Evolutionary conservation across 2,113 vertebrate species (phyloP).

Genomic region (Thunnus maccoyii): DNA sequence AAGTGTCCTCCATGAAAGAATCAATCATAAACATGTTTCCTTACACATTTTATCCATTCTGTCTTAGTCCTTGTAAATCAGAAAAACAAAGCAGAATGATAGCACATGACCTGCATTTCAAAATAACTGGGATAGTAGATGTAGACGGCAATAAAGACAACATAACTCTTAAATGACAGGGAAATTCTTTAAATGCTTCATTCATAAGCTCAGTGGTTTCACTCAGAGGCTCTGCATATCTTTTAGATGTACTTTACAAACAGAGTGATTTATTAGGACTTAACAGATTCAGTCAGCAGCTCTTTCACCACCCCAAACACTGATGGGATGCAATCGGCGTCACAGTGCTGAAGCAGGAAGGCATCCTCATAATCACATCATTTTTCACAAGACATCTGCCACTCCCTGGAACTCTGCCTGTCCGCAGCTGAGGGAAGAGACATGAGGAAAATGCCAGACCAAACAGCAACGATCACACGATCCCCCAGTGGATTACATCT

Average conservation of each 20-base stretch:
- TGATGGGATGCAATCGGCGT: constrained; percentile 26
- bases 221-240: not conserved
- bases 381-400: constrained; percentile 29
- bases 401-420: constrained; percentile 30
- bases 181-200: not conserved
- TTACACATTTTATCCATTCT: not conserved
- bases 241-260: constrained; percentile 8
- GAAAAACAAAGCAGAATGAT: not conserved
- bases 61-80: not conserved
- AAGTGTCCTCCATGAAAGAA: constrained; percentile 19
- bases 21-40: constrained; percentile 17
- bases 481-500: constrained; percentile 16
- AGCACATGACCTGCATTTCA: not conserved
- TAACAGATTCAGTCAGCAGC: constrained; percentile 33
- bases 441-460: constrained; percentile 38
- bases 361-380: constrained; percentile 30
- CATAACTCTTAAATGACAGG: not conserved
- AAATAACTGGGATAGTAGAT: not conserved
- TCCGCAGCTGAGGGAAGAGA: not conserved
- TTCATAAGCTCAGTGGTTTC: not conserved
- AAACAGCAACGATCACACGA: constrained; percentile 14
- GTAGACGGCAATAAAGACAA: not conserved
- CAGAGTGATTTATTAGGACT: constrained; percentile 21
- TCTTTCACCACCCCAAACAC: constrained; percentile 15
- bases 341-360: constrained; percentile 11